Conservation (phyloP, 2,797 vertebrate genomes). For the Spondyliosoma cantharus region DNA sequence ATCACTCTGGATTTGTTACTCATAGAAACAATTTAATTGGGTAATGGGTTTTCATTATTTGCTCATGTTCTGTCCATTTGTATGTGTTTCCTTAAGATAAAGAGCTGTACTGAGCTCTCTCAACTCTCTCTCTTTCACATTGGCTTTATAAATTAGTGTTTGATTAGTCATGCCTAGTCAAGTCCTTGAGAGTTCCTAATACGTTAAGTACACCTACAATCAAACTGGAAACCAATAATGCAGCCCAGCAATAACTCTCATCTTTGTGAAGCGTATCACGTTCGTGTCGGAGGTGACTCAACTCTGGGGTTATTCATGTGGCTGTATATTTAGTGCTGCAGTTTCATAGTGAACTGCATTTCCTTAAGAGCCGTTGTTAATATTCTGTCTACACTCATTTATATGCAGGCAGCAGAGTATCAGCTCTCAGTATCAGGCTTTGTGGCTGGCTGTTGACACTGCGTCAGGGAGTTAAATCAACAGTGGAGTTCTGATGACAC, state of each 20-base stretch:
- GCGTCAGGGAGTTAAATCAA: conserved; percentile 14
- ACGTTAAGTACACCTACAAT: not conserved
- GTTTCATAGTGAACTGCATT: conserved; percentile 11
- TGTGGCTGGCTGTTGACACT: conserved; percentile 29
- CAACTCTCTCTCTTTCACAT: too few species aligned
- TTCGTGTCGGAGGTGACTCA: conserved; percentile 17
- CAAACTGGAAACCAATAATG: conserved; percentile 8
- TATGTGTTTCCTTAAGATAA: not conserved
- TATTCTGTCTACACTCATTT: conserved; percentile 8
- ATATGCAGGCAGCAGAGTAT: conserved; percentile 23
- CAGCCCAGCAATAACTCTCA: not conserved
- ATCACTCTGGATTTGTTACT: too few species aligned
- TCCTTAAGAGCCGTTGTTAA: conserved; percentile 26
- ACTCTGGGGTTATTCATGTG: conserved; percentile 4
- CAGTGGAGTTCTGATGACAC: conserved; percentile 4
- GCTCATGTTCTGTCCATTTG: not conserved
- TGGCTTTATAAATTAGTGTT: not conserved
- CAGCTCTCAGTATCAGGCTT: conserved; percentile 5
- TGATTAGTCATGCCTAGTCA: not conserved
- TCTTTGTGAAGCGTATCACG: conserved; percentile 1
- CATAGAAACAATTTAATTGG: too few species aligned
- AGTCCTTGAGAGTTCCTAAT: not conserved
- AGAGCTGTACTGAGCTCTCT: not conserved
- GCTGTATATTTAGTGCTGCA: conserved; percentile 6
- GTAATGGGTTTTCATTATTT: too few species aligned